phyloP scores from a whole-genome alignment of 2,113 vertebrate species.

The Aix galericulata region DNA sequence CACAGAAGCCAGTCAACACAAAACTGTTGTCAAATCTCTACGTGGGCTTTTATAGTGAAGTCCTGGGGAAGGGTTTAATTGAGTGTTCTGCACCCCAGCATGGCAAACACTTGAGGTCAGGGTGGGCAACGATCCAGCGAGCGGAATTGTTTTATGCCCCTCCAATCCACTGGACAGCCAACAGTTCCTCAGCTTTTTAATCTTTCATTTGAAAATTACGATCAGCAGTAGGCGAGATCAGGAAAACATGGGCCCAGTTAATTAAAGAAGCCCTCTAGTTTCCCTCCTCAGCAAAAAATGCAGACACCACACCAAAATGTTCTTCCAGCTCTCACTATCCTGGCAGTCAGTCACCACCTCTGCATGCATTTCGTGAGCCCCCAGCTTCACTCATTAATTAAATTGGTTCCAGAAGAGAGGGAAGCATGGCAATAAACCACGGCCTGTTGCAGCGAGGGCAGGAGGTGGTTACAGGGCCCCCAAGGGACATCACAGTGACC shows the following conservation, averaged over 20 bases:
- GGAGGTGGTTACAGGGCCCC: neutral
- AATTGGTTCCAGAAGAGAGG: neutral
- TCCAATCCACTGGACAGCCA: neutral
- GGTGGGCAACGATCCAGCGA: accelerated
- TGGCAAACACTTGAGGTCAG: neutral
- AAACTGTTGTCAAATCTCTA: neutral
- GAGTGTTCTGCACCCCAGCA: neutral
- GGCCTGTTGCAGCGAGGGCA: neutral
- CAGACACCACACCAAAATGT: neutral
- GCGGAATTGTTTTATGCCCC: neutral
- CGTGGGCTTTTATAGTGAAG: neutral
- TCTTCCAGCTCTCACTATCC: neutral
- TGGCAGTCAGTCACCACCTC: neutral
- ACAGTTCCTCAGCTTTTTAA: neutral
- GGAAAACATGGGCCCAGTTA: neutral
- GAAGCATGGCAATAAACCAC: neutral
- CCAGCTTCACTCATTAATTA: neutral
- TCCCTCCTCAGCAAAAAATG: conserved; percentile 10
- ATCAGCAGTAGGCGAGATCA: neutral
- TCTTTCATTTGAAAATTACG: neutral
- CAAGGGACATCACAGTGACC: neutral
- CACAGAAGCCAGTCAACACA: no score
- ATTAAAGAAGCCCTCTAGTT: neutral
- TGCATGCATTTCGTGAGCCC: neutral
- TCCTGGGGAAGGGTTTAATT: neutral